Conservation (phyloP, 2,888 invertebrate species). For the Leptothorax acervorum region DNA sequence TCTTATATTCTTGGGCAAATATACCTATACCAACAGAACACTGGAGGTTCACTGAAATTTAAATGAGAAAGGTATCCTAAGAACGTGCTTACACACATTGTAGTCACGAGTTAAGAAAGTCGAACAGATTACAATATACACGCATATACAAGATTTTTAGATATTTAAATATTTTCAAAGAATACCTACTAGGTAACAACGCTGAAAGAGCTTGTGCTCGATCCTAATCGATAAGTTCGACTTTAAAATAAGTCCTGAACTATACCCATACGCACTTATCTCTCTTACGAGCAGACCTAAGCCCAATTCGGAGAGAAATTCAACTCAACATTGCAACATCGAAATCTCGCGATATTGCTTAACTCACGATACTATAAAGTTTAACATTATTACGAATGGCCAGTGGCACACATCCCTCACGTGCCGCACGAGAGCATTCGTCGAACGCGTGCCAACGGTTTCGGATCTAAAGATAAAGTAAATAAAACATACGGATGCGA, state of each 20-base stretch:
- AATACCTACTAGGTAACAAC: neutral
- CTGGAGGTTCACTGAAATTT: neutral
- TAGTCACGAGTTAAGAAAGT: neutral
- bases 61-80: neutral
- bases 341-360: no score
- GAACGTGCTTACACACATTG: neutral
- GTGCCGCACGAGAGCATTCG: neutral
- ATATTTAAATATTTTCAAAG: constrained; percentile 9
- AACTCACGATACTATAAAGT: no score
- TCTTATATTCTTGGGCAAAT: neutral
- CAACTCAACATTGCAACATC: no score
- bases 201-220: neutral
- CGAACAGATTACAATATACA: neutral
- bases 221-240: neutral
- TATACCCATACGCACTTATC: neutral
- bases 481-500: constrained; percentile 17
- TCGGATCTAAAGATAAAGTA: neutral
- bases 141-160: neutral
- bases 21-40: neutral
- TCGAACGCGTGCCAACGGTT: neutral
- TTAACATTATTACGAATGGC: no score
- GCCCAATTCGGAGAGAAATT: no score
- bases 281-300: neutral
- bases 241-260: neutral
- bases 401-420: neutral